Conservation (phyloP, 2,113 vertebrate species). For the Chelonoidis abingdonii region DNA sequence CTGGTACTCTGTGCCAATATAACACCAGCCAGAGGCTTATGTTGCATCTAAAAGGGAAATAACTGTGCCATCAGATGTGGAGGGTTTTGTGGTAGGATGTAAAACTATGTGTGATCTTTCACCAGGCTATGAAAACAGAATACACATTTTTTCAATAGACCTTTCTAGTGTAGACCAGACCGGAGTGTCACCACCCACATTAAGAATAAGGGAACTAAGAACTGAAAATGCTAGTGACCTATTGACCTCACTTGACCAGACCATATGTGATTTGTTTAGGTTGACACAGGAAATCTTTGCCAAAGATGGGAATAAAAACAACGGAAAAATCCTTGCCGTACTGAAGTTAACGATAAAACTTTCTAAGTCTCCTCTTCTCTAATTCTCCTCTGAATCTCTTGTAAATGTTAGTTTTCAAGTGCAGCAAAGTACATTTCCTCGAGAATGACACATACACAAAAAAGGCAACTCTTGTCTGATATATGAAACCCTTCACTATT, state of each 20-base stretch:
- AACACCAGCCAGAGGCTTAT: not conserved
- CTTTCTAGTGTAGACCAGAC: not conserved
- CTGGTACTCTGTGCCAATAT: fast-evolving
- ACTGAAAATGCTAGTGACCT: not conserved
- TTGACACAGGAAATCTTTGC: not conserved
- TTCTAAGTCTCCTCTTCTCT: not conserved
- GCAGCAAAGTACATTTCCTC: conserved; percentile 61
- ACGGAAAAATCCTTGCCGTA: fast-evolving
- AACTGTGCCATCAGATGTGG: not conserved
- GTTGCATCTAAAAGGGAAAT: not conserved
- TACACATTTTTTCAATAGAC: not conserved
- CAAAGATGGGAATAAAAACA: not conserved
- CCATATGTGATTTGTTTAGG: not conserved
- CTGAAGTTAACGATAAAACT: not conserved
- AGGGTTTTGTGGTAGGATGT: not conserved
- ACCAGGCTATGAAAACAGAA: not conserved
- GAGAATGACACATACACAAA: conserved; percentile 46
- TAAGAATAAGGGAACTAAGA: not conserved
- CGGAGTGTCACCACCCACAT: not conserved
- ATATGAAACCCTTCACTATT: conserved; percentile 78
- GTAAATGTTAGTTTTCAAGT: conserved; percentile 1
- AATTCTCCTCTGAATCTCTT: conserved; percentile 5
- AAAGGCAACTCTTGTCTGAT: conserved; percentile 63
- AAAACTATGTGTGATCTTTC: fast-evolving
- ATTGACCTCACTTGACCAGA: not conserved